Percentiles rank a stretch among this genome's conserved stretches.
These are phyloP conservation scores for Sebastolobus alascanus DNA, from an alignment of 2,797 vertebrate species.

Conservation along the genomic window DNA sequence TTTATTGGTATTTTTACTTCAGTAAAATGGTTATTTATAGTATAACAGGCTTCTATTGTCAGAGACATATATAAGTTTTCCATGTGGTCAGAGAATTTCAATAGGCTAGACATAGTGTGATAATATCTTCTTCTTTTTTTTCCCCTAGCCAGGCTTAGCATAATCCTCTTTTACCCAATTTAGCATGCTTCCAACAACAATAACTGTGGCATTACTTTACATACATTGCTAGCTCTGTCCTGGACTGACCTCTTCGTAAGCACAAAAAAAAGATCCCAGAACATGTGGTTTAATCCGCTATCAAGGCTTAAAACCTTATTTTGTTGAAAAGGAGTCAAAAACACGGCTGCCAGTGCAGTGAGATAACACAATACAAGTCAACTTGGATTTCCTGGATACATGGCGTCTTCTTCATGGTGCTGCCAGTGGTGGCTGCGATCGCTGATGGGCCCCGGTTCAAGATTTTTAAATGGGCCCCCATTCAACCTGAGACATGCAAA, in stretches of 20 bases:
- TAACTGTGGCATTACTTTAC: not conserved
- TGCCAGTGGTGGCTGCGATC: slow-evolving; percentile 10
- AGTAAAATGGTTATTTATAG: not conserved
- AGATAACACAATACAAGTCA: slow-evolving; percentile 32
- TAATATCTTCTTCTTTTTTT: not conserved
- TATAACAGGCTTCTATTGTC: not conserved
- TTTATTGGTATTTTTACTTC: not conserved
- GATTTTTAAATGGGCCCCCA: slow-evolving; percentile 4
- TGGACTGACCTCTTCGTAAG: slow-evolving; percentile 1
- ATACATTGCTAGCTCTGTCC: not conserved
- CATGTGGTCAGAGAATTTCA: slow-evolving; percentile 21
- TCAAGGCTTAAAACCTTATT: not conserved
- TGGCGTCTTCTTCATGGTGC: not conserved
- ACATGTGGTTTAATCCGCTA: slow-evolving; percentile 11
- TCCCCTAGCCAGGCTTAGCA: slow-evolving; percentile 13
- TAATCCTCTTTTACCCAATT: slow-evolving; percentile 51
- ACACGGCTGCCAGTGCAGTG: not conserved
- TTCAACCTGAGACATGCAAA: slow-evolving; percentile 30
- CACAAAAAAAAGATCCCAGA: not conserved
- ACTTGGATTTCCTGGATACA: slow-evolving; percentile 21
- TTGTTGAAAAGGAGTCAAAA: not conserved
- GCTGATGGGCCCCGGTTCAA: slow-evolving; percentile 13
- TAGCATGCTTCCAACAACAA: slow-evolving; percentile 11
- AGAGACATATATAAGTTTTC: not conserved
- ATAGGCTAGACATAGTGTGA: slow-evolving; percentile 5